Evolutionary conservation across 1,140 invertebrate species (phyloP).

Genomic region (Brachionus sp.): DNA sequence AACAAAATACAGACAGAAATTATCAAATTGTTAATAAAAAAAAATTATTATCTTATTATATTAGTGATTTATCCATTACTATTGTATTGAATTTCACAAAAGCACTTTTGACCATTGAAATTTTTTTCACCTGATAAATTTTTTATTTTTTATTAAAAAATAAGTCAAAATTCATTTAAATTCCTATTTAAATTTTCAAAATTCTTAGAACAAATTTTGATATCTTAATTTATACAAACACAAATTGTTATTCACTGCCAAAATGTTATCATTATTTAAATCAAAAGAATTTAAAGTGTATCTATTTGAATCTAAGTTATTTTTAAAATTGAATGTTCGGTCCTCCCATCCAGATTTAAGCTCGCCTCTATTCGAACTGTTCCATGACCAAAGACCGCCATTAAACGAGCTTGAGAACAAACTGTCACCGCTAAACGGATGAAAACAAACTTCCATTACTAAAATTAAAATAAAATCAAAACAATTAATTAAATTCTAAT

Average conservation of each 20-base stretch:
- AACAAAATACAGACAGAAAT: no score
- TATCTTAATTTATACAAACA: slow-evolving; percentile 16
- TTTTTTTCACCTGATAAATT: background rate
- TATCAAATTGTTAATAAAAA: no score
- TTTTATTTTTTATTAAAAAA: background rate
- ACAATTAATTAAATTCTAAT: background rate
- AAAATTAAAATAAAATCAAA: background rate
- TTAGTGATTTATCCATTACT: no score
- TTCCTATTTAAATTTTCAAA: background rate
- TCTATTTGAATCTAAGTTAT: background rate
- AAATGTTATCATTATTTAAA: slow-evolving; percentile 31
- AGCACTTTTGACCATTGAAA: background rate
- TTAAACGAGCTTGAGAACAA: slow-evolving; percentile 1
- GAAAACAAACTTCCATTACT: slow-evolving; percentile 14
- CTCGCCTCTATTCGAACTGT: background rate
- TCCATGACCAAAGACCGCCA: slow-evolving; percentile 12
- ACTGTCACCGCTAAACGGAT: slow-evolving; percentile 30
- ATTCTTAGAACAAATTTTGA: slow-evolving; percentile 24
- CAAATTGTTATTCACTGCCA: slow-evolving; percentile 19
- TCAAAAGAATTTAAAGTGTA: slow-evolving; percentile 13
- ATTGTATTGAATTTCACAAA: no score
- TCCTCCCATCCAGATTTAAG: slow-evolving; percentile 10
- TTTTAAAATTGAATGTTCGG: background rate
- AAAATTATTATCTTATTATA: no score
- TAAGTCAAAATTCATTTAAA: background rate